These are phyloP conservation scores for Poecilus cupreus DNA, from an alignment of 2,888 invertebrate genomes.

Conservation along the genomic window DNA sequence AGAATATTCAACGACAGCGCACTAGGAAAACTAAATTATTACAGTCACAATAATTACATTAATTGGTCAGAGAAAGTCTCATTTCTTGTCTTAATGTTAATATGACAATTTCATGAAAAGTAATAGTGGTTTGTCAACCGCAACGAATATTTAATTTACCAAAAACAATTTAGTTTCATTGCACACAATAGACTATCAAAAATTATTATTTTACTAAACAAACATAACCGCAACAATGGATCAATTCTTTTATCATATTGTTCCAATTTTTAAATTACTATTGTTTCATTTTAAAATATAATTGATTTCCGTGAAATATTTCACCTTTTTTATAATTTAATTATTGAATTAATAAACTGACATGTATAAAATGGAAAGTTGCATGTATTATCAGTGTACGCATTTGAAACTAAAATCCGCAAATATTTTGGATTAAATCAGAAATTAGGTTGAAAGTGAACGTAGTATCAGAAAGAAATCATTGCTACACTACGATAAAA, in stretches of 20 bases:
- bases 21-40: not conserved
- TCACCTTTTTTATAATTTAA: constrained; percentile 22
- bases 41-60: not conserved
- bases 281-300: not conserved
- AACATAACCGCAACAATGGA: not conserved
- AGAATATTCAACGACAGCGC: not conserved
- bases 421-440: constrained; percentile 49
- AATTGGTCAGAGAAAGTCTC: constrained; percentile 10
- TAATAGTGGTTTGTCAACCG: constrained; percentile 16
- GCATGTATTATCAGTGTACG: constrained; percentile 13
- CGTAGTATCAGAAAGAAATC: constrained; percentile 34
- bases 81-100: not conserved
- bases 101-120: constrained; percentile 1
- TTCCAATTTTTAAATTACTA: not conserved
- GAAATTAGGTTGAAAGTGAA: constrained; percentile 56
- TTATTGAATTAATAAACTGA: constrained; percentile 16
- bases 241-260: constrained; percentile 10
- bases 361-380: constrained; percentile 37
- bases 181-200: constrained; percentile 16
- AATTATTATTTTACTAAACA: not conserved
- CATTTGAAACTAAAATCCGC: constrained; percentile 30
- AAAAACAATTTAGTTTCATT: constrained; percentile 13
- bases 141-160: constrained; percentile 30
- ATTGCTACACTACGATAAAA: constrained; percentile 31
- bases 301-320: constrained; percentile 19